Base-by-base conservation (phyloP, 2,113 vertebrate genomes). In the Brachyhypopomus occidentalis region DNA sequence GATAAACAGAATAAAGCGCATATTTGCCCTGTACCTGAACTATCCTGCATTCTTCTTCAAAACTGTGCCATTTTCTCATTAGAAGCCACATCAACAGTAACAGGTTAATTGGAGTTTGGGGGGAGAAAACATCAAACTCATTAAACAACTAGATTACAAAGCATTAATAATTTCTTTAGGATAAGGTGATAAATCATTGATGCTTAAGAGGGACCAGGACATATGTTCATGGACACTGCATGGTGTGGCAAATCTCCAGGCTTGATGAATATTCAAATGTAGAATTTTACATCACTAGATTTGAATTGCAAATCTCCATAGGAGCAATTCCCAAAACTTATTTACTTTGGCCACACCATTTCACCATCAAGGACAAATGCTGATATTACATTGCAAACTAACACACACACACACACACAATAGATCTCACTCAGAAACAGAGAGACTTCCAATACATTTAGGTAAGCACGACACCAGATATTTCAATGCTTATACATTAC, bases 231-330 rank as follows among this genome's bases (percentile, higher is more conserved):
- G 9, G 11, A 56, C 19, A 16, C 20, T 38, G 17, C 64, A 67
- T 67, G 64, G n/a, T n/a, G 55, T 77, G 75, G 17, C 0, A 6
- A 27, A 19, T 1, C 27, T 8, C 9, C n/a, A 22, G 19, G 27
- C 27, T 2, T 72, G 6, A 60, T 30, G 55, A 19, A 34, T 36
- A 75, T 9, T 36, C 30, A 81, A 81, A 78, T 69, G 23, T 17
- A 63, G 55, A 58, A 62, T 74, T 83, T 75, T 74, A 48, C 72
- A 80, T 75, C 62, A 63, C 41, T 73, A 6, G 17, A 77, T 86
- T 81, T 83, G 73, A 56, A 56, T 86, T 74, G 74, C 71, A 84
- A 78, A 75, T 48, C 76, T 71, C 48, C 48, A 59, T 11, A 82
- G 56, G 30, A 36, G 48, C 20, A 19, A 20, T 74, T 72, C 17